Base-by-base conservation (phyloP, 2,113 vertebrate species). In the Leptodactylus fuscus region DNA sequence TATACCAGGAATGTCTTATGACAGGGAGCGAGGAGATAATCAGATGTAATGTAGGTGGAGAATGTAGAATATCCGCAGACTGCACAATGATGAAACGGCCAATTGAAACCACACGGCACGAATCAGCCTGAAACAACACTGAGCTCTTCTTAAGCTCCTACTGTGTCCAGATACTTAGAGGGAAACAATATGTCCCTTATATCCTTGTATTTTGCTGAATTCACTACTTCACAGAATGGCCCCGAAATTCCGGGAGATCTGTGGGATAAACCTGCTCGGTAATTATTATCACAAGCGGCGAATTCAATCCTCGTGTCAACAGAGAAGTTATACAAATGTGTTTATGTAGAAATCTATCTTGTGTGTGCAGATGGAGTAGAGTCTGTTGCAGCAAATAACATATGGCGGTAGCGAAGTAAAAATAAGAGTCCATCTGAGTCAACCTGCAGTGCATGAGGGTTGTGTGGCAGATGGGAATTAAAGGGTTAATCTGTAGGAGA, bases 181-280 rank as follows among this genome's bases (percentile, higher is more conserved):
- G 16, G 73, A 49, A 51, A 76, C 73, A 76, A 76, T 76, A 76
- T 76, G 73, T 76, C 51, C 73, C 27, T 76, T 76, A 76, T 48
- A 18, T 29, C 44, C 73, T 7, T 29, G 16, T 29, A 32, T 51
- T 4, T 44, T 48, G 44, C 46, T 75, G 29, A 49, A 75, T 48
- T 29, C n/a, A 22, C 69, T 3, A n/a, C 22, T 74, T 46, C 70
- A 15, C 70, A 46, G 11, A 74, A 24, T 44, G 69, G 22, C 7
- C 0, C 46, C 32, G 46, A 76, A 46, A 32, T 76, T 76, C 73
- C 27, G 1, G 15, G 44, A 73, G 24, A 51, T 76, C 41, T 8
- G 24, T 51, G 27, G 44, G 15, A 49, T 76, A 20, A 76, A 49
- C 73, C 44, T 51, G 27, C 13, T 29, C 11, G n/a, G 41, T 2